Evolutionary conservation across 2,113 vertebrate species (phyloP), one percentile per base, ranked within the genome.

Genomic region (Cranoglanis bouderius): DNA sequence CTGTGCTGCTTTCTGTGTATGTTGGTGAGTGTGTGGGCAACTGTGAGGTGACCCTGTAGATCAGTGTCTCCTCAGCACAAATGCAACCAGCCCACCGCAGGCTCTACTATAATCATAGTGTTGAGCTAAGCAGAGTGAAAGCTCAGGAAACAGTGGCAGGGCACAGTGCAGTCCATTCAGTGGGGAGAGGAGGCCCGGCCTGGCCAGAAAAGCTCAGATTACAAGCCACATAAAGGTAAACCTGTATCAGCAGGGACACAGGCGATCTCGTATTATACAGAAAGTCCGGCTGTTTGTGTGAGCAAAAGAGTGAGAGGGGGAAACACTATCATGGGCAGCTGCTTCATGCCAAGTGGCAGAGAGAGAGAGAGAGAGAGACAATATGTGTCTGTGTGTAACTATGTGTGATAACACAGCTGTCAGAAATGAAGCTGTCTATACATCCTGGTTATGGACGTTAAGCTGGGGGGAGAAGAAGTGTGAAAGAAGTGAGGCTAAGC

Each of bases 121-220:
- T 91, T 65, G 87, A 91, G 90, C 90, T 92, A 91, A 93, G 90
- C 92, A 92, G 84, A 91, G 91, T 89, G 90, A 88, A 91, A 93
- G 90, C 90, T 84, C 90, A 88, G 90, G 88, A 92, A 90, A 90
- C 89, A 91, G 89, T 67, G 86, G 82, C 51, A 59, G 59, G 84
- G 63, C 46, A 85, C 70, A 63, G 55, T 35, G 75, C 59, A 49
- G n/a, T 55, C 82, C 85, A 90, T 91, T 93, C 90, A 92, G 87
- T 85, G 57, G 38, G 32, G 49, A 53, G 55, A 82, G 89, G 77
- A 89, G 88, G 38, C 84, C 88, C 5, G 32, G 88, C 59, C 82
- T 40, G 57, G 78, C 84, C 87, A 89, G 81, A 88, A 91, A 91
- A 91, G 91, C 91, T 93, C 91, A 90, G 92, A 93, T 93, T 92